Evolutionary conservation across 2,797 vertebrate species (phyloP).

Genomic region (Manis pentadactyla): DNA sequence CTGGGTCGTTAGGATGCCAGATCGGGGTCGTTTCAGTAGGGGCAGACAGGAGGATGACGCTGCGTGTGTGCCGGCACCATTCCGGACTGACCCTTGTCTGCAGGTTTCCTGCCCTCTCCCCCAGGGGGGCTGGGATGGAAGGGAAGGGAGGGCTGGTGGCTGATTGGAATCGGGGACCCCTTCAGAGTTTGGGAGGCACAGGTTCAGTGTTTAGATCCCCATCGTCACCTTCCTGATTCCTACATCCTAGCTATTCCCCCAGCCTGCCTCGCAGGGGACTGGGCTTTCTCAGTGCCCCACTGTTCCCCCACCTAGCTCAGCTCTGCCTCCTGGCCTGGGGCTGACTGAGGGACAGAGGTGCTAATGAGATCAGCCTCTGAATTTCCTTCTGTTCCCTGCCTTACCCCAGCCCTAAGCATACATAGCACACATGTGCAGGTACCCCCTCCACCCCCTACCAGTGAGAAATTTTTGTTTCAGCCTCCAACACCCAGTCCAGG

Average conservation of each 20-base stretch:
- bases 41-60: too few species aligned
- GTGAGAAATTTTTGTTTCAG: not conserved
- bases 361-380: not conserved
- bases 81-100: too few species aligned
- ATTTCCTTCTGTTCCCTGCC: not conserved
- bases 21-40: fast-evolving
- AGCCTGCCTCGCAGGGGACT: not conserved
- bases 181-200: not conserved
- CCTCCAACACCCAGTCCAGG: not conserved
- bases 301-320: not conserved
- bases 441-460: too few species aligned
- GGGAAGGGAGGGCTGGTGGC: not conserved
- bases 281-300: not conserved
- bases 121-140: not conserved
- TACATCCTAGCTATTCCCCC: not conserved
- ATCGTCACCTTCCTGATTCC: not conserved
- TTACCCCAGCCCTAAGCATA: too few species aligned
- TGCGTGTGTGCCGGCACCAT: not conserved
- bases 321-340: not conserved
- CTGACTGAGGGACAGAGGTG: not conserved
- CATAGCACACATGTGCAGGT: not conserved
- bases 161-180: not conserved
- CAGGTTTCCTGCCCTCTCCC: not conserved
- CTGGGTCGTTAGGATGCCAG: not conserved
- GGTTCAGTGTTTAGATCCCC: too few species aligned